Evolutionary conservation across 1,140 invertebrate species (phyloP).

Genomic region (Bombus breviceps): DNA sequence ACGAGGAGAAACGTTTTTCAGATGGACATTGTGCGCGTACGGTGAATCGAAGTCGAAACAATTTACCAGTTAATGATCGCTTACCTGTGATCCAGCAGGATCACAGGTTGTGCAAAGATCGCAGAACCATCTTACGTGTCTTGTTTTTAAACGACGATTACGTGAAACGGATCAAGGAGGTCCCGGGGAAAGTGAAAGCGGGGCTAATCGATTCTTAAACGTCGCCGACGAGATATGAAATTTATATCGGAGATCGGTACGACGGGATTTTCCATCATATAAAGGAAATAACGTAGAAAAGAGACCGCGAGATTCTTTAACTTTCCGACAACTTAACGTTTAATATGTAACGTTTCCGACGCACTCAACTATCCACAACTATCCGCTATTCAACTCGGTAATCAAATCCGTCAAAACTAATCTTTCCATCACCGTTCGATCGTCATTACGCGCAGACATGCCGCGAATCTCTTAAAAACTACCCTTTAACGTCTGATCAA

Average conservation of each 20-base stretch:
- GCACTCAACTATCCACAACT: too few species aligned
- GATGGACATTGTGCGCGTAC: not conserved
- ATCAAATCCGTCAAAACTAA: too few species aligned
- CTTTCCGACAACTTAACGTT: not conserved
- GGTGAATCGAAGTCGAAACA: slow-evolving; percentile 1
- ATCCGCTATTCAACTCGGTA: too few species aligned
- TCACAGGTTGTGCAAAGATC: slow-evolving; percentile 16
- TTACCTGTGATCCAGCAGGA: slow-evolving; percentile 18
- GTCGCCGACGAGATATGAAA: not conserved
- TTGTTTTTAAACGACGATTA: slow-evolving; percentile 26
- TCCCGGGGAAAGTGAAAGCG: slow-evolving; percentile 17
- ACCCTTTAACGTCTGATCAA: too few species aligned
- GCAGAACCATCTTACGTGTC: slow-evolving; percentile 6
- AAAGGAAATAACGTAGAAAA: not conserved
- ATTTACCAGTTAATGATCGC: slow-evolving; percentile 35
- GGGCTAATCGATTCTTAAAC: slow-evolving; percentile 35
- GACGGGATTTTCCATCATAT: not conserved
- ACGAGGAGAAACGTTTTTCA: not conserved
- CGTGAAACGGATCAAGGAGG: not conserved
- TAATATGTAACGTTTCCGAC: too few species aligned
- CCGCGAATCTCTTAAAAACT: too few species aligned
- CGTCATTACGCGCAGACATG: too few species aligned
- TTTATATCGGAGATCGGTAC: not conserved
- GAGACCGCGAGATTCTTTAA: not conserved
- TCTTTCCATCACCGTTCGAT: too few species aligned